phyloP scores from a whole-genome alignment of 2,888 invertebrate genomes.

The Calameuta filiformis region DNA sequence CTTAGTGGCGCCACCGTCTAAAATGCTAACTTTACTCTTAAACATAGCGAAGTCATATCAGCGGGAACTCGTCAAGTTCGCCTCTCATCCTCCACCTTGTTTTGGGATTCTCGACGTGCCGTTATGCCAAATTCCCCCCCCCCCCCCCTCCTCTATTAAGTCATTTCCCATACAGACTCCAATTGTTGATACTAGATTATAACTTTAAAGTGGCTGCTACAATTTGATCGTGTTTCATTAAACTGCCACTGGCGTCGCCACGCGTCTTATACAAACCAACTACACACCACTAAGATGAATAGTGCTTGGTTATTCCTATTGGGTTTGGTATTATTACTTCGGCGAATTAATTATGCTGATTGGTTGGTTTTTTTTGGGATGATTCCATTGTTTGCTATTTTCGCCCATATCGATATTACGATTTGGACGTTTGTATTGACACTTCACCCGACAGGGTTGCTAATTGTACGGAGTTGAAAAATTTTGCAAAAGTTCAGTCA shows the following conservation, averaged over 20 bases:
- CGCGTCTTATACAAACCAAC: background rate
- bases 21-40: conserved; percentile 40
- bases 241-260: background rate
- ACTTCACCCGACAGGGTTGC: background rate
- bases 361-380: too few species aligned
- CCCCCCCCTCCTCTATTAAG: background rate
- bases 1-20: conserved; percentile 38
- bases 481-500: background rate
- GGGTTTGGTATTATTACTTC: background rate
- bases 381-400: background rate
- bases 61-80: background rate
- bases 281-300: background rate
- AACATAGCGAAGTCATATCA: conserved; percentile 14
- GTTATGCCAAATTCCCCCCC: background rate
- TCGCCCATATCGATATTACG: background rate
- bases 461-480: background rate
- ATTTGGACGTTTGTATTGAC: background rate
- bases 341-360: background rate
- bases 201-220: conserved; percentile 38
- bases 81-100: conserved; percentile 16
- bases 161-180: background rate
- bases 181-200: conserved; percentile 52
- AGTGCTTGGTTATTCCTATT: background rate
- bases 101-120: background rate
- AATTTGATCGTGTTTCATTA: conserved; percentile 35